Percentiles rank a stretch among this genome's conserved stretches.
phyloP scores from a whole-genome alignment of 2,113 vertebrate genomes.

The Oreocharis arfaki region DNA sequence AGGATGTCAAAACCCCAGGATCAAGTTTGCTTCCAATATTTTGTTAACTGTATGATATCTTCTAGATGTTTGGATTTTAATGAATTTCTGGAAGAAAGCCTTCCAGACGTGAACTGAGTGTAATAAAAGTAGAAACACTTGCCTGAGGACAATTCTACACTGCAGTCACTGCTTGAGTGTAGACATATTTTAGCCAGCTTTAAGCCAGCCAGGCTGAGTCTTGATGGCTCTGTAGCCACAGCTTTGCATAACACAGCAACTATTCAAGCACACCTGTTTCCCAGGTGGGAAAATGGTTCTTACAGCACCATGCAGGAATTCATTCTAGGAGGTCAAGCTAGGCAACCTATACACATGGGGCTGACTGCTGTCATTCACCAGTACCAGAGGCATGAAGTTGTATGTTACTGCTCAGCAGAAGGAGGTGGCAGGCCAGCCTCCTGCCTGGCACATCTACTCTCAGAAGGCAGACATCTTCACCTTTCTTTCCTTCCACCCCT shows the following conservation, averaged over 20 bases:
- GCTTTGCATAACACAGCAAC: not conserved
- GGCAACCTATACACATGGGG: not conserved
- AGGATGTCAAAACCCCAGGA: not conserved
- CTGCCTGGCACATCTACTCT: not conserved
- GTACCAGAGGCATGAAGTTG: not conserved
- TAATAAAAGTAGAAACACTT: constrained; percentile 14
- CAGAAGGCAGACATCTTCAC: not conserved
- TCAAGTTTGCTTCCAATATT: not conserved
- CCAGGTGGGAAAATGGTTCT: not conserved
- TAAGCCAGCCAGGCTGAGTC: not conserved
- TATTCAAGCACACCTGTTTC: not conserved
- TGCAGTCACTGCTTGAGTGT: not conserved
- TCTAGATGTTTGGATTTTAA: constrained; percentile 1
- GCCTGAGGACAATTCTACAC: constrained; percentile 1
- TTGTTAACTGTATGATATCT: not conserved
- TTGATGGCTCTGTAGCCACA: not conserved
- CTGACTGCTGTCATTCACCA: not conserved
- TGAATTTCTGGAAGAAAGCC: not conserved
- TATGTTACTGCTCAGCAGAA: not conserved
- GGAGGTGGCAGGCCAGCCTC: not conserved
- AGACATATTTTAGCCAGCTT: not conserved
- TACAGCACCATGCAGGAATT: not conserved
- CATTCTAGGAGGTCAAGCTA: not conserved
- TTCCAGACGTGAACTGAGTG: not conserved
- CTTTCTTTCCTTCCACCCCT: not conserved